Base-by-base conservation (phyloP, 2,888 invertebrate species). In the Linyphia triangularis region DNA sequence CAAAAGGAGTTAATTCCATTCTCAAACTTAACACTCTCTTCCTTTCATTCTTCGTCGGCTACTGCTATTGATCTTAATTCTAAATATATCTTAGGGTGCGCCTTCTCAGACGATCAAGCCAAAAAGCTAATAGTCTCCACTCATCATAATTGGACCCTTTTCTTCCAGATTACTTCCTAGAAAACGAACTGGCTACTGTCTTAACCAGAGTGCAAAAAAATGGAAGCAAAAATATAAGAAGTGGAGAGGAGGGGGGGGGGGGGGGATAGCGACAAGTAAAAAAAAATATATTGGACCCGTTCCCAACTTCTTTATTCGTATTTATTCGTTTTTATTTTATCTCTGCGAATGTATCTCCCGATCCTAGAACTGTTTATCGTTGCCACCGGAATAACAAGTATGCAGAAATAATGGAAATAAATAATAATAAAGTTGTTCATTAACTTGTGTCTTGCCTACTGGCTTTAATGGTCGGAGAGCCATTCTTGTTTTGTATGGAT, bases 1-100 rank as follows among this genome's bases (percentile, higher is more conserved):
- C n/a, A n/a, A n/a, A n/a, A n/a, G n/a, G n/a, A n/a, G n/a, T n/a
- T n/a, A n/a, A n/a, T n/a, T n/a, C n/a, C n/a, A n/a, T n/a, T n/a
- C n/a, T n/a, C n/a, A n/a, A n/a, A n/a, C n/a, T 6, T 33, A 33
- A 33, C 33, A 59, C 24, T 69, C 57, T 59, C 24, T 22, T 75
- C n/a, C 13, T 61, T 40, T 37, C 67, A 33, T 67, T 67, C 51
- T 37, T 59, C 59, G 16, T 24, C 26, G n/a, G 30, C 30, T 51
- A 6, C 24, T n/a, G 61, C 19, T 28, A 43, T 43, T 19, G 78
- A 69, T 85, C 70, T 28, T 26, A 24, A 37, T 77, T 77, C 84
- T 75, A 77, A 85, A 85, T 77, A 85, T 85, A 85, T 51, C 51
- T 28, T 26, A 40, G 84, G 83, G 84, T 77, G 84, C 67, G 84